A percentile compares a stretch with the other conserved stretches of the same genome.
phyloP scores from a whole-genome alignment of 2,113 vertebrate genomes.

The pig (Sus scrofa) region T2T-Sscrofa CM000824.6:188376001-188376500 shows the following conservation, averaged over 20 bases:
- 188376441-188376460: not conserved
- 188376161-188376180: not conserved
- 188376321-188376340: not conserved
- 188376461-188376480: not conserved
- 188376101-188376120: not conserved
- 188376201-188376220: not conserved
- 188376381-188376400: not conserved
- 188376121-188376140: not conserved
- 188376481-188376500: not conserved
- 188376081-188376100: not conserved
- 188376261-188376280: not conserved
- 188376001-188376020: not conserved
- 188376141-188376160: not conserved
- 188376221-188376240: not conserved
- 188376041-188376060: not conserved
- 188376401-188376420: not conserved
- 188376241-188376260: not conserved
- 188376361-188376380: not conserved
- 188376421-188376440: not conserved
- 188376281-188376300: not conserved
- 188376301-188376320: not conserved
- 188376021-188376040: not conserved
- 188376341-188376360: not conserved
- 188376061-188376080: not conserved
- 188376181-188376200: not conserved